Evolutionary conservation across 2,888 invertebrate species (phyloP).

Genomic region (Mythimna albipuncta): DNA sequence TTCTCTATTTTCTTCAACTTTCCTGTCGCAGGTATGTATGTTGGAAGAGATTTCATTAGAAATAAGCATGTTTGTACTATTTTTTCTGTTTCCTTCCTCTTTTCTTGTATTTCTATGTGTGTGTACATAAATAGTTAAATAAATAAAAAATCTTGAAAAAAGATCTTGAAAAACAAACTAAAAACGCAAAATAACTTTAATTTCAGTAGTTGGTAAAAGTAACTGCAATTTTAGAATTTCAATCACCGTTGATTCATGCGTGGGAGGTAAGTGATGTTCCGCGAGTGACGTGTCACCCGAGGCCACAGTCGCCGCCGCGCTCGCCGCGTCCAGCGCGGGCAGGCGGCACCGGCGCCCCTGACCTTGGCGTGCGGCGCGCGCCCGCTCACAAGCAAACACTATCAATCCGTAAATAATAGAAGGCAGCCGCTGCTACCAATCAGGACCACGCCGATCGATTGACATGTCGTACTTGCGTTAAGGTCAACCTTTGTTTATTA

Average conservation of each 20-base stretch:
- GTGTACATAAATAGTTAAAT: too few relatives aligned
- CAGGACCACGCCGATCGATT: conserved; percentile 34
- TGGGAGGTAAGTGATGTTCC: conserved; percentile 1
- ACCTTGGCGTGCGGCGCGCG: conserved; percentile 15
- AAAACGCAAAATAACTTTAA: too few relatives aligned
- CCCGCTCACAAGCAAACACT: conserved; percentile 1
- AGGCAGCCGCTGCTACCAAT: neutral
- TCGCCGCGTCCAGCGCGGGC: neutral
- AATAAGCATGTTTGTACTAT: too few relatives aligned
- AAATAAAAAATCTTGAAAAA: too few relatives aligned
- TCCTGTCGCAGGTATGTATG: too few relatives aligned
- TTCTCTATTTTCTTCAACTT: too few relatives aligned
- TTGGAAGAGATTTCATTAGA: too few relatives aligned
- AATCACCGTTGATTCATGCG: neutral
- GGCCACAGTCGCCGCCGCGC: neutral
- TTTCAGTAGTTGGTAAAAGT: too few relatives aligned
- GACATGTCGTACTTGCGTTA: conserved; percentile 9
- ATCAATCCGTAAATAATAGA: conserved; percentile 4
- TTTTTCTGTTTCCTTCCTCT: too few relatives aligned
- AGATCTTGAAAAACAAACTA: too few relatives aligned
- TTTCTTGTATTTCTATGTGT: too few relatives aligned
- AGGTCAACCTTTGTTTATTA: conserved; percentile 37
- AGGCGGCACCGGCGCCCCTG: neutral
- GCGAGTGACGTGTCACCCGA: neutral
- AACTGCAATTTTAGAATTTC: too few relatives aligned